These are phyloP conservation scores for Caenorhabditis macrosperma DNA, from an alignment of 2,888 invertebrate genomes.

Conservation along the genomic window DNA sequence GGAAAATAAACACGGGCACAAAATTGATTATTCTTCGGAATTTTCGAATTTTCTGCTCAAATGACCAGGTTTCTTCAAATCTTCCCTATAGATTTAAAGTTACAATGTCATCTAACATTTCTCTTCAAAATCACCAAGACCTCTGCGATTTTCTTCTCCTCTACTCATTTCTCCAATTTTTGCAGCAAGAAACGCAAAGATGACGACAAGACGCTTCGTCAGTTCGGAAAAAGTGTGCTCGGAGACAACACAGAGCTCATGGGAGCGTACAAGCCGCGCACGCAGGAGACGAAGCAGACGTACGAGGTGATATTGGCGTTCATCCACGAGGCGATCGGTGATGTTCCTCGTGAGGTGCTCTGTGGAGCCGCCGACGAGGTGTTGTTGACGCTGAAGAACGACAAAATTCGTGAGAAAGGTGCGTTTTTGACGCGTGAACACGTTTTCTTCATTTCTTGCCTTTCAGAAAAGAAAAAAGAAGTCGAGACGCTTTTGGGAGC, in stretches of 20 bases:
- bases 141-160: neutral
- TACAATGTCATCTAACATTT: constrained; percentile 25
- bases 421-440: no score
- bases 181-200: constrained; percentile 67
- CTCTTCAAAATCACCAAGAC: neutral
- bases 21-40: no score
- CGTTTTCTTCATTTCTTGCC: neutral
- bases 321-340: constrained; percentile 96
- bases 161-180: no score
- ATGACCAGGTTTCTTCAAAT: constrained; percentile 40
- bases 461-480: constrained; percentile 56
- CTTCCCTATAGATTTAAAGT: neutral
- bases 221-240: constrained; percentile 40
- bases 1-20: constrained; percentile 25
- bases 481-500: constrained; percentile 85
- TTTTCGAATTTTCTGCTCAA: no score
- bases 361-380: constrained; percentile 99
- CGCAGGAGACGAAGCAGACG: constrained; percentile 96
- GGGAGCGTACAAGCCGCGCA: constrained; percentile 94
- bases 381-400: constrained; percentile 93
- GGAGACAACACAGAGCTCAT: constrained; percentile 88
- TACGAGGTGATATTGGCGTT: constrained; percentile 96
- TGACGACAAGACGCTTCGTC: constrained; percentile 46
- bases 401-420: constrained; percentile 89
- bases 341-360: constrained; percentile 93